phyloP scores from a whole-genome alignment of 2,113 vertebrate species.

The Mustela lutreola region DNA sequence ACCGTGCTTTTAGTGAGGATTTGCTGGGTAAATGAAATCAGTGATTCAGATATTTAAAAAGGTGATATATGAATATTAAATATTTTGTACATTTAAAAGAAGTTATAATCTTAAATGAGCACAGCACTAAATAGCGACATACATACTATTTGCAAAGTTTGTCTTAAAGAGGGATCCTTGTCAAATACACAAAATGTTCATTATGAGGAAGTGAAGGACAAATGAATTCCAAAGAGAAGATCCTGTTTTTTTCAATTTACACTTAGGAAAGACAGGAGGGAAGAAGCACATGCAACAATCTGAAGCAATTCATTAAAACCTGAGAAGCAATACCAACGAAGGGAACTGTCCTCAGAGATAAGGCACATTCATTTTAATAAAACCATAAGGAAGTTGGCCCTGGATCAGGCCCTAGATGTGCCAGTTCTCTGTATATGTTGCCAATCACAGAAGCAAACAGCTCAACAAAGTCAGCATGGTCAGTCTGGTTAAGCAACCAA shows the following conservation, averaged over 20 bases:
- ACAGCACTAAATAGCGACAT: neutral
- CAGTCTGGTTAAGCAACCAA: neutral
- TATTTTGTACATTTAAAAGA: conserved; percentile 12
- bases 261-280: neutral
- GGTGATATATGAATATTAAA: conserved; percentile 15
- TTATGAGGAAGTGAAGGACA: neutral
- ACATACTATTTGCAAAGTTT: neutral
- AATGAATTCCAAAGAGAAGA: conserved; percentile 59
- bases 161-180: conserved; percentile 23
- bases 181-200: neutral
- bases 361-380: neutral
- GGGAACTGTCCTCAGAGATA: neutral
- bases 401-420: neutral
- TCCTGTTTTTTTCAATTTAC: conserved; percentile 34
- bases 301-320: conserved; percentile 38
- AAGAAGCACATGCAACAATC: neutral
- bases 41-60: conserved; percentile 16
- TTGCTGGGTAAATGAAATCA: conserved; percentile 16
- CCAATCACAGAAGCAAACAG: neutral
- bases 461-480: neutral
- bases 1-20: neutral
- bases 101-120: neutral
- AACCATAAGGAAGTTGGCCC: neutral
- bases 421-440: neutral
- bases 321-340: neutral